These are phyloP conservation scores for Puntigrus tetrazona DNA, from an alignment of 2,113 vertebrate species.

Conservation along the genomic window DNA sequence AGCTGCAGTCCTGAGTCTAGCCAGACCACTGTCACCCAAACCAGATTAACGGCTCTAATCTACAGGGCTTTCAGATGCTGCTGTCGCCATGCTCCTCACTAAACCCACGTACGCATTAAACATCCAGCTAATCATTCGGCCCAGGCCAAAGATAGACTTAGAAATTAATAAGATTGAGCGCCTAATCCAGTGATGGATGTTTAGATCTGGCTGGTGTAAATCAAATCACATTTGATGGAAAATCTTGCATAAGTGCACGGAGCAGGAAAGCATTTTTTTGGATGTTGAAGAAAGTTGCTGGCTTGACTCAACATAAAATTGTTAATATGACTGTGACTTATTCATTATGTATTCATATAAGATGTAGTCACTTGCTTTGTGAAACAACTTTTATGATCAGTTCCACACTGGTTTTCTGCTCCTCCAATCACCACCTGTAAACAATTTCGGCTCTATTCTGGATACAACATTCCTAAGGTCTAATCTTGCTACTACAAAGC, in stretches of 20 bases:
- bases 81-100: conserved; percentile 15
- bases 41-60: conserved; percentile 70
- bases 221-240: conserved; percentile 17
- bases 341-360: background rate
- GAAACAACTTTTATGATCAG: background rate
- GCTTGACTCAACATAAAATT: background rate
- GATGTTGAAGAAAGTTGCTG: background rate
- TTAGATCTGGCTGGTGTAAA: conserved; percentile 33
- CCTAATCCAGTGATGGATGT: conserved; percentile 40
- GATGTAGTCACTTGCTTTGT: background rate
- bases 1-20: conserved; percentile 63
- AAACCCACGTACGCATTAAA: conserved; percentile 15
- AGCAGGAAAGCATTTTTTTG: background rate
- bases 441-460: background rate
- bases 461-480: background rate
- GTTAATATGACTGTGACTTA: background rate
- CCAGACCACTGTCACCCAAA: conserved; percentile 71
- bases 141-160: conserved; percentile 24
- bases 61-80: conserved; percentile 63
- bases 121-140: conserved; percentile 18
- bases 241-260: background rate
- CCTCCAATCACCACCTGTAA: background rate
- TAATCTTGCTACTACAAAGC: background rate
- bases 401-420: background rate
- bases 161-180: conserved; percentile 23